Evolutionary conservation across 1,140 invertebrate species (phyloP).

Genomic region (Leptinotarsa texana): DNA sequence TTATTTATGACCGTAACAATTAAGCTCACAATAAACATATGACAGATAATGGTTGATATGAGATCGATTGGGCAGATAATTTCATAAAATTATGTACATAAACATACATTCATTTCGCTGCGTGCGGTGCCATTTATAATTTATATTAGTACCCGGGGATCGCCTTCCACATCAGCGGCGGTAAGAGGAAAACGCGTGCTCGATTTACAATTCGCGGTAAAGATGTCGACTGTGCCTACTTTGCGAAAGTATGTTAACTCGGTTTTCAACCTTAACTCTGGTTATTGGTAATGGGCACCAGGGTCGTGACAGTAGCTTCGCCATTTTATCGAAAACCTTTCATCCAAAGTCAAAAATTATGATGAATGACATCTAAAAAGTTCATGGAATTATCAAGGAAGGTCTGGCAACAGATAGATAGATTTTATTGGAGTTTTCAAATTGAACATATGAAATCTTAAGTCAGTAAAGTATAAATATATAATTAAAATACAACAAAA

Average conservation of each 20-base stretch:
- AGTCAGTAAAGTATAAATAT: no score
- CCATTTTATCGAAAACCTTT: no score
- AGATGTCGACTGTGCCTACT: neutral
- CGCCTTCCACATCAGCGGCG: neutral
- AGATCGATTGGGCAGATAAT: conserved; percentile 20
- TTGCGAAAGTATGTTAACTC: neutral
- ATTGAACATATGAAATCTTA: no score
- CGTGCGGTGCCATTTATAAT: conserved; percentile 18
- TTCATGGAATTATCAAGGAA: no score
- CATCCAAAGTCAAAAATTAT: no score
- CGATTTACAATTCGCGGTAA: neutral
- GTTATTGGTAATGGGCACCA: no score
- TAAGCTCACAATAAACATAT: conserved; percentile 15
- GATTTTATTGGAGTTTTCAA: no score
- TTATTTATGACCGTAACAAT: conserved; percentile 15
- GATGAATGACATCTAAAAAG: no score
- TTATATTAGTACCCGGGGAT: conserved; percentile 10
- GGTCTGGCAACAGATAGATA: no score
- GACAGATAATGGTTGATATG: conserved; percentile 21
- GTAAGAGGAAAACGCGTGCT: conserved; percentile 1
- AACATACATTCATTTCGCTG: conserved; percentile 16
- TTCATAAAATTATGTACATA: conserved; percentile 21
- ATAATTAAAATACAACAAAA: no score
- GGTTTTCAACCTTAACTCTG: neutral
- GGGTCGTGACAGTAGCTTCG: no score